Evolutionary conservation across 2,113 vertebrate genomes (phyloP).

Genomic region (Tragelaphus strepsiceros): DNA sequence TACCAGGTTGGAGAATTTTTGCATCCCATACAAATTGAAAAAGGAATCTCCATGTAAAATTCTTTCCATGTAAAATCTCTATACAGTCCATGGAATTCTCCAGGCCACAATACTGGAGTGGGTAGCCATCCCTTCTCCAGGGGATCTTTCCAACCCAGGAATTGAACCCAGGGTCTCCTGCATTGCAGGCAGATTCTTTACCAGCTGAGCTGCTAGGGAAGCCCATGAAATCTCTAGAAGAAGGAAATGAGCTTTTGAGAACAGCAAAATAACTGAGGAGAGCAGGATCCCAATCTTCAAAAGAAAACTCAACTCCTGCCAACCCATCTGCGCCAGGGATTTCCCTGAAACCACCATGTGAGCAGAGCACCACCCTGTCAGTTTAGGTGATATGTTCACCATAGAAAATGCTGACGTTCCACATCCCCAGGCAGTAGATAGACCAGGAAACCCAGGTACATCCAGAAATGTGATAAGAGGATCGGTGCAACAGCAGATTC

Average conservation of each 20-base stretch:
- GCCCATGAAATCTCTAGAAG: neutral
- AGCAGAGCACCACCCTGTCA: neutral
- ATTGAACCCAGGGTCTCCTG: neutral
- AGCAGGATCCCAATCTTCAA: neutral
- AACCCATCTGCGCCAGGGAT: neutral
- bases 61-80: neutral
- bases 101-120: neutral
- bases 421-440: neutral
- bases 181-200: neutral
- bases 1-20: neutral
- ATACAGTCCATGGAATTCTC: neutral
- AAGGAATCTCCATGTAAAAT: neutral
- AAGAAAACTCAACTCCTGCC: neutral
- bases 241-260: neutral
- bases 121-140: neutral
- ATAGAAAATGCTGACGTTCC: neutral
- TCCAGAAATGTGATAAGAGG: neutral
- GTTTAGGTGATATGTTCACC: neutral
- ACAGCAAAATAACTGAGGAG: neutral
- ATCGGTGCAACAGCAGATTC: neutral
- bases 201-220: neutral
- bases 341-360: neutral
- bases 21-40: neutral
- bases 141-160: neutral
- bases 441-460: too few relatives aligned